A percentile compares a stretch with the other conserved stretches of the same genome.
Conservation (phyloP, 2,888 invertebrate genomes). For the Polydrusus tereticollis region DNA sequence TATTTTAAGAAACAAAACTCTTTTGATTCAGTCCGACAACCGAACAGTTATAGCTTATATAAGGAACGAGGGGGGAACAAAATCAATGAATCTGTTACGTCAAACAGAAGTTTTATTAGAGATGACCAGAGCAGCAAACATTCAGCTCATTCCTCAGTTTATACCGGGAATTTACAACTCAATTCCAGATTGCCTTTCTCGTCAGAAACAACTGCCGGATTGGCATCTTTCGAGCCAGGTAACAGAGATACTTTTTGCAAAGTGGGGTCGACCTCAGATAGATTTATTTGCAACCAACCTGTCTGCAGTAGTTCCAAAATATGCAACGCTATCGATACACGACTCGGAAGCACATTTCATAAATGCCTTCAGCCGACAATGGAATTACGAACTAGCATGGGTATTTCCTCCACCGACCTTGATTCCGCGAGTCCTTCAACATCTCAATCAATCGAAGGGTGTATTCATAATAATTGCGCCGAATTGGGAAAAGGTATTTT, state of each 20-base stretch:
- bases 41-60: constrained; percentile 33
- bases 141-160: not conserved
- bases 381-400: constrained; percentile 47
- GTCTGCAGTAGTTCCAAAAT: constrained; percentile 42
- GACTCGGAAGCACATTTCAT: constrained; percentile 37
- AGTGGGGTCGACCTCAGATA: constrained; percentile 43
- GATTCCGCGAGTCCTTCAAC: constrained; percentile 52
- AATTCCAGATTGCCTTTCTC: too few species aligned
- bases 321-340: constrained; percentile 25
- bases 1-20: constrained; percentile 20
- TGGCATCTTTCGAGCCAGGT: constrained; percentile 44
- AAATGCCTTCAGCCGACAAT: constrained; percentile 47
- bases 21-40: constrained; percentile 41
- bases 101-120: not conserved
- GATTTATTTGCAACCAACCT: constrained; percentile 46
- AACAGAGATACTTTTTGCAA: constrained; percentile 31
- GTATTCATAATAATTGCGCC: constrained; percentile 52
- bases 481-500: constrained; percentile 53
- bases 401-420: too few species aligned
- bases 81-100: not conserved
- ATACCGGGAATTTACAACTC: constrained; percentile 49
- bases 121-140: not conserved
- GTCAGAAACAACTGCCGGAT: constrained; percentile 32
- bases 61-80: constrained; percentile 41
- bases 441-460: constrained; percentile 52